These are phyloP conservation scores for Telenomus remus DNA, from an alignment of 1,140 invertebrate genomes.

Conservation along the genomic window DNA sequence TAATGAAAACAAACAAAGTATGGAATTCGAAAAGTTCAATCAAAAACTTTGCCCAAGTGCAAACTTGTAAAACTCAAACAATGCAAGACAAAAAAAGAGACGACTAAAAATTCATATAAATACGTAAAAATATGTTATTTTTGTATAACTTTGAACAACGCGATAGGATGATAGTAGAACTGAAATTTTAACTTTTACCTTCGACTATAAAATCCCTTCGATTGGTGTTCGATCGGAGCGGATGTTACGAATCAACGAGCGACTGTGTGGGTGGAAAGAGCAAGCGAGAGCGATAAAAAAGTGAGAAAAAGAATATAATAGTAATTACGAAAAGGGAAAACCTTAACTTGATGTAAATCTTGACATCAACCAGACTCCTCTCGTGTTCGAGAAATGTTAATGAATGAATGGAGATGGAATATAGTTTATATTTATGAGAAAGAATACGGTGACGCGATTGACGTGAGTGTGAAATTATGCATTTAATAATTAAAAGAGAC, in stretches of 20 bases:
- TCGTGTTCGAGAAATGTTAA: constrained; percentile 9
- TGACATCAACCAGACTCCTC: constrained; percentile 14
- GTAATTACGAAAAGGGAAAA: too few species aligned
- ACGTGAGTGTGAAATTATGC: background rate
- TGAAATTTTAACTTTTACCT: constrained; percentile 35
- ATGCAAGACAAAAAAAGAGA: constrained; percentile 7
- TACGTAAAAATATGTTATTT: constrained; percentile 43
- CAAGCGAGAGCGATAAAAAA: background rate
- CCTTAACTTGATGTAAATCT: constrained; percentile 7
- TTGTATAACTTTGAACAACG: constrained; percentile 55
- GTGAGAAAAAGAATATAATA: too few species aligned
- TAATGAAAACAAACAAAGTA: background rate
- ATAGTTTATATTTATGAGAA: constrained; percentile 19
- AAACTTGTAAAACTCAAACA: background rate
- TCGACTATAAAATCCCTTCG: constrained; percentile 31
- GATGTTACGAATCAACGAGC: constrained; percentile 32
- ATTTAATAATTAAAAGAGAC: constrained; percentile 9
- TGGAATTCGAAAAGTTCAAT: constrained; percentile 1
- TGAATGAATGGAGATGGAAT: constrained; percentile 14
- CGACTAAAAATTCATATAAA: constrained; percentile 34
- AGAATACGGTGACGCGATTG: constrained; percentile 8
- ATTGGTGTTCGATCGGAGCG: constrained; percentile 7
- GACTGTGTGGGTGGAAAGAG: constrained; percentile 23
- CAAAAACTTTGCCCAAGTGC: background rate
- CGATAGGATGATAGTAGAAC: constrained; percentile 49